Evolutionary conservation across 2,888 invertebrate species (phyloP).

Genomic region (Drosophila incognita): DNA sequence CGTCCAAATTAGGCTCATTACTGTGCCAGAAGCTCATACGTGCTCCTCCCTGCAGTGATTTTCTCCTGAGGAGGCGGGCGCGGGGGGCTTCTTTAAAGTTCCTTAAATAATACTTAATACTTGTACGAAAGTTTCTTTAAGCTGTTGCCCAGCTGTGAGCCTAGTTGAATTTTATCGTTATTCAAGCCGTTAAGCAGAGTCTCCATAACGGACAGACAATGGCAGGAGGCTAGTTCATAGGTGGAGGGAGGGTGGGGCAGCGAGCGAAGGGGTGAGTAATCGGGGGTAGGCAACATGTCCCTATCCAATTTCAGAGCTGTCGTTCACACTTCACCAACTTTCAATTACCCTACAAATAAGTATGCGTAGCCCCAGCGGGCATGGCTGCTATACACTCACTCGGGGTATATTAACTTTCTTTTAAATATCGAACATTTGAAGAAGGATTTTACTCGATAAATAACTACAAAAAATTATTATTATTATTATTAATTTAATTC

Average conservation of each 20-base stretch:
- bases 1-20: constrained; percentile 78
- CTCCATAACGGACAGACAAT: constrained; percentile 35
- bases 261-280: not conserved
- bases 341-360: constrained; percentile 69
- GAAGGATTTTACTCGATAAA: not conserved
- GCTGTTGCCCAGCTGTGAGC: constrained; percentile 39
- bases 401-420: not conserved
- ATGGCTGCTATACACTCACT: not conserved
- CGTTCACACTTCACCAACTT: constrained; percentile 76
- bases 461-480: not conserved
- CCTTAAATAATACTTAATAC: constrained; percentile 33
- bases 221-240: constrained; percentile 2
- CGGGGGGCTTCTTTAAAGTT: constrained; percentile 44
- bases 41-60: constrained; percentile 11
- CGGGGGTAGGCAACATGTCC: constrained; percentile 18
- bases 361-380: constrained; percentile 7
- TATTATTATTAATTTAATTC: not conserved
- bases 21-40: constrained; percentile 45
- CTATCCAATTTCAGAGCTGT: constrained; percentile 32
- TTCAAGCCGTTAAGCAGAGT: constrained; percentile 65
- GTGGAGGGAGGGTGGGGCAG: not conserved
- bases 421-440: not conserved
- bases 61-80: not conserved
- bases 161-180: constrained; percentile 70
- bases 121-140: constrained; percentile 30